A percentile compares a stretch with the other conserved stretches of the same genome.
Conservation (phyloP, 2,888 invertebrate genomes). For the Isotomurus palustris region DNA sequence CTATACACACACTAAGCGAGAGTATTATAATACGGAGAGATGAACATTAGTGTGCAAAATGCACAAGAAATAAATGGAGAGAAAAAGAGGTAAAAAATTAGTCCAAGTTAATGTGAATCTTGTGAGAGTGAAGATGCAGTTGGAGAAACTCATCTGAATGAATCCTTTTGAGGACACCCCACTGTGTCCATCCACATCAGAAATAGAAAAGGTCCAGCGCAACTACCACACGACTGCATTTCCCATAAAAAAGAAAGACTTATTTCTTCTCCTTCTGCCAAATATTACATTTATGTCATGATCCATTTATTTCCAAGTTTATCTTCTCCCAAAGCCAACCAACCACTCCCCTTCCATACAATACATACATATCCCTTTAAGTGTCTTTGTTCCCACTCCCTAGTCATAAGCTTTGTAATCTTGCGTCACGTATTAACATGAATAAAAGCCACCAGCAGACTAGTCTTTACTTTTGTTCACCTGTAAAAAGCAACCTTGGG, state of each 20-base stretch:
- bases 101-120: neutral
- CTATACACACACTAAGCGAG: too few relatives aligned
- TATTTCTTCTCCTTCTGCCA: slow-evolving; percentile 26
- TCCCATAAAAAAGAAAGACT: too few relatives aligned
- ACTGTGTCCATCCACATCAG: slow-evolving; percentile 40
- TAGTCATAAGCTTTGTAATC: neutral
- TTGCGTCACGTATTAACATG: neutral
- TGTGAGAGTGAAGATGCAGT: neutral
- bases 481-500: too few relatives aligned
- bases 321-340: slow-evolving; percentile 6
- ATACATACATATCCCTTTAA: neutral
- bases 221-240: too few relatives aligned
- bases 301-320: slow-evolving; percentile 34
- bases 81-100: neutral
- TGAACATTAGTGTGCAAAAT: too few relatives aligned
- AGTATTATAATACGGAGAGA: too few relatives aligned
- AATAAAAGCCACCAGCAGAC: too few relatives aligned
- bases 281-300: slow-evolving; percentile 41
- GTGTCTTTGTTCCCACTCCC: too few relatives aligned
- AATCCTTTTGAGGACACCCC: slow-evolving; percentile 17
- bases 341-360: neutral
- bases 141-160: neutral
- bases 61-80: neutral
- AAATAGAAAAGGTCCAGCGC: slow-evolving; percentile 10
- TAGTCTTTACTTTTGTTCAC: too few relatives aligned